These are phyloP conservation scores for Liasis olivaceus DNA, from an alignment of 2,797 vertebrate species.

Conservation along the genomic window DNA sequence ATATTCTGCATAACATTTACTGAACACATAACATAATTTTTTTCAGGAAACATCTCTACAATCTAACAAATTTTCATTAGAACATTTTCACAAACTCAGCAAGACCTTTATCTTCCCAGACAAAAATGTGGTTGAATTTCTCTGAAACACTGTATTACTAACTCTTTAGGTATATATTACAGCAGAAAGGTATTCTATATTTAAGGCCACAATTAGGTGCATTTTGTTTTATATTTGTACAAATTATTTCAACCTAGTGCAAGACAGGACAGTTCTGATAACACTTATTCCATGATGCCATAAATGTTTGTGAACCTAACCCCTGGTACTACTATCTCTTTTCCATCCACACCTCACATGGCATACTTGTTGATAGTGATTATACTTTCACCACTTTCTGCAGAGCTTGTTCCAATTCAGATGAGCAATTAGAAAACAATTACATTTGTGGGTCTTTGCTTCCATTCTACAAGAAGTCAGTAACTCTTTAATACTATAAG, in stretches of 20 bases:
- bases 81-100: neutral
- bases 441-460: neutral
- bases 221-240: neutral
- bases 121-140: neutral
- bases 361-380: neutral
- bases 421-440: neutral
- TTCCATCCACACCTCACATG: neutral
- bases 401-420: neutral
- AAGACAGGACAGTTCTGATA: neutral
- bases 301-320: too few relatives aligned
- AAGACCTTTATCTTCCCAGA: neutral
- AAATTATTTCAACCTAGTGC: neutral
- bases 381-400: neutral
- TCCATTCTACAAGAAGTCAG: neutral
- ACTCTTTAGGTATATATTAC: neutral
- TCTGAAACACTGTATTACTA: neutral
- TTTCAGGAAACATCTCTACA: conserved; percentile 25
- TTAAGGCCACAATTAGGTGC: neutral
- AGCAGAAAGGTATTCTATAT: neutral
- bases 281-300: neutral
- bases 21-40: neutral
- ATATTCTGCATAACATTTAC: conserved; percentile 15
- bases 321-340: too few relatives aligned
- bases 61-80: conserved; percentile 6
- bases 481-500: neutral